These are phyloP conservation scores for Barbus barbus DNA, from an alignment of 2,113 vertebrate species.

Conservation along the genomic window DNA sequence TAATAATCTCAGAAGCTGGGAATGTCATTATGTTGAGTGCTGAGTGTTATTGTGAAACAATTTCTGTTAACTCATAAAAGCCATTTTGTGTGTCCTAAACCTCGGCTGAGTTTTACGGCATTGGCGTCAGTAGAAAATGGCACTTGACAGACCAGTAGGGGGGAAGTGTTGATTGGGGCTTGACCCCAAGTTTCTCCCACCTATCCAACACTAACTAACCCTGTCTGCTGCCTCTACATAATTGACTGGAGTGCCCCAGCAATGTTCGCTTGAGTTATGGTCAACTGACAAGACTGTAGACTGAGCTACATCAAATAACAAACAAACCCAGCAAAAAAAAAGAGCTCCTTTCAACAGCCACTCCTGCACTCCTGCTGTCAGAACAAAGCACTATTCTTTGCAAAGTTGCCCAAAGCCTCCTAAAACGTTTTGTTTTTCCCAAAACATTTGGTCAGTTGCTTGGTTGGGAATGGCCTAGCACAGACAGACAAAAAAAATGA, in stretches of 20 bases:
- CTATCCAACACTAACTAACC: slow-evolving; percentile 14
- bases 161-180: slow-evolving; percentile 39
- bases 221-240: slow-evolving; percentile 16
- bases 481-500: background rate
- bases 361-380: slow-evolving; percentile 62
- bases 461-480: background rate
- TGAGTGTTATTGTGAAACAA: slow-evolving; percentile 42
- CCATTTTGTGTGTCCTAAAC: slow-evolving; percentile 42
- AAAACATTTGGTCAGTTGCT: background rate
- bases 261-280: slow-evolving; percentile 14
- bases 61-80: slow-evolving; percentile 53
- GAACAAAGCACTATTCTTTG: slow-evolving; percentile 62
- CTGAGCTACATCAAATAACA: slow-evolving; percentile 30
- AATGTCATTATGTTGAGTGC: too few species aligned
- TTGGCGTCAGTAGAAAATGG: slow-evolving; percentile 48
- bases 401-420: slow-evolving; percentile 66
- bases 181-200: slow-evolving; percentile 26
- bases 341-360: slow-evolving; percentile 54
- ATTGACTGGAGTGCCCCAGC: slow-evolving; percentile 3
- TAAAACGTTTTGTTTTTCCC: too few species aligned
- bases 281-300: slow-evolving; percentile 14
- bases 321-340: background rate
- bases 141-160: slow-evolving; percentile 44
- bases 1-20: background rate
- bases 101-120: slow-evolving; percentile 27